phyloP scores from a whole-genome alignment of 1,140 invertebrate species.

The Drosophila ercepeae region DNA sequence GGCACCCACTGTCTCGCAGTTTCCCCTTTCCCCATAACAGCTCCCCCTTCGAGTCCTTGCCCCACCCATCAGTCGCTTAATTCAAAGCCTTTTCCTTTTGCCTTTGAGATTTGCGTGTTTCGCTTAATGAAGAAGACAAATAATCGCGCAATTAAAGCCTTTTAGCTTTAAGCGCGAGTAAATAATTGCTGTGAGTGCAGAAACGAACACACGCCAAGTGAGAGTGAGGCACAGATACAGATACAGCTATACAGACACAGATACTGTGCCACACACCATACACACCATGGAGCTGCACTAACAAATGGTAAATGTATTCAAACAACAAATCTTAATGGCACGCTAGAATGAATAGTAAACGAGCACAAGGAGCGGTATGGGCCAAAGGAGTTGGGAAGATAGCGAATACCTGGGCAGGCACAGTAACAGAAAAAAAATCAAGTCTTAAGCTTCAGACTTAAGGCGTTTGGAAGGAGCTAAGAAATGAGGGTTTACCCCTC shows the following conservation, averaged over 20 bases:
- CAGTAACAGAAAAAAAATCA: conserved; percentile 5
- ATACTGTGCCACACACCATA: background rate
- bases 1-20: conserved; percentile 42
- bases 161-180: conserved; percentile 83
- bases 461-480: too few relatives aligned
- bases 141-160: conserved; percentile 83
- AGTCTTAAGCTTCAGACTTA: background rate
- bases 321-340: conserved; percentile 83
- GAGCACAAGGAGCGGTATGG: conserved; percentile 39
- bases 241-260: conserved; percentile 13
- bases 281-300: conserved; percentile 60
- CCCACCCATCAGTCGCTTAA: conserved; percentile 26
- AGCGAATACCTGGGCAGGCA: conserved; percentile 38
- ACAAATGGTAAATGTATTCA: conserved; percentile 82
- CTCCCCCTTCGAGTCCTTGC: conserved; percentile 2
- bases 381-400: conserved; percentile 31
- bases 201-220: conserved; percentile 47
- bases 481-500: too few relatives aligned
- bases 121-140: conserved; percentile 83
- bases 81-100: conserved; percentile 59
- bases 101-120: conserved; percentile 83
- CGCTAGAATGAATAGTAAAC: conserved; percentile 81
- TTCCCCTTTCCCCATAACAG: background rate
- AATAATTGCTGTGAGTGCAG: conserved; percentile 83
- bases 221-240: conserved; percentile 9